phyloP scores from a whole-genome alignment of 2,113 vertebrate species.

The Ceyx cyanopectus region DNA sequence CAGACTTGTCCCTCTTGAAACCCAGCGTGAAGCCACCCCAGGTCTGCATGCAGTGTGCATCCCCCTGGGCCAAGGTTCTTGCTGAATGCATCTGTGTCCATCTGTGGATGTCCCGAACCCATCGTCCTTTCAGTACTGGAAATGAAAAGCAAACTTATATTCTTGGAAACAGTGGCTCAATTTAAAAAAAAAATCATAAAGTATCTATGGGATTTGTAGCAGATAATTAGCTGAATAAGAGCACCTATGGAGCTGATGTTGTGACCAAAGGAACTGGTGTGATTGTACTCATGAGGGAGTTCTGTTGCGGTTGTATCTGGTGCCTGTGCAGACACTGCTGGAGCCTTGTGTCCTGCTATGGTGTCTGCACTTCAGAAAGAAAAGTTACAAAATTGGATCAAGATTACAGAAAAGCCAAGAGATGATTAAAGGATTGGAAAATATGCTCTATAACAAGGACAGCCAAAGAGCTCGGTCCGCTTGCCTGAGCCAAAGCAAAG shows the following conservation, averaged over 20 bases:
- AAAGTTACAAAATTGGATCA: slow-evolving; percentile 7
- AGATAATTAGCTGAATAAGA: not conserved
- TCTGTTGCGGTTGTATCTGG: not conserved
- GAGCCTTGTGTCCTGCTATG: not conserved
- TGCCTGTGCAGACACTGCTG: not conserved
- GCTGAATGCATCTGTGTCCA: rapidly evolving
- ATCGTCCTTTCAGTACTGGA: not conserved
- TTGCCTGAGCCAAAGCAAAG: not conserved
- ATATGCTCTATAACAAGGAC: not conserved
- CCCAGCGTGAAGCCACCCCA: not conserved
- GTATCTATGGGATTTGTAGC: not conserved
- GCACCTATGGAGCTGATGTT: not conserved
- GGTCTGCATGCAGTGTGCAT: not conserved
- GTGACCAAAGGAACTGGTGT: not conserved
- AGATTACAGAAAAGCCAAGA: slow-evolving; percentile 41
- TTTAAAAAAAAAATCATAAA: not conserved
- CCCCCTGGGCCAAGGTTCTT: not conserved
- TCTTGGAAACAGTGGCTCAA: not conserved
- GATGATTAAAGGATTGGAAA: slow-evolving; percentile 29
- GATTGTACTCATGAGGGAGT: not conserved
- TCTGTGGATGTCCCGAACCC: not conserved
- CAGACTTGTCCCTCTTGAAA: not conserved
- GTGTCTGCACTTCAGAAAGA: not conserved
- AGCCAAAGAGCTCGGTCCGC: not conserved
- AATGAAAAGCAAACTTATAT: not conserved